Evolutionary conservation across 1,140 invertebrate species (phyloP), one percentile per base, ranked within the genome.

Genomic region (Bombus breviceps): DNA sequence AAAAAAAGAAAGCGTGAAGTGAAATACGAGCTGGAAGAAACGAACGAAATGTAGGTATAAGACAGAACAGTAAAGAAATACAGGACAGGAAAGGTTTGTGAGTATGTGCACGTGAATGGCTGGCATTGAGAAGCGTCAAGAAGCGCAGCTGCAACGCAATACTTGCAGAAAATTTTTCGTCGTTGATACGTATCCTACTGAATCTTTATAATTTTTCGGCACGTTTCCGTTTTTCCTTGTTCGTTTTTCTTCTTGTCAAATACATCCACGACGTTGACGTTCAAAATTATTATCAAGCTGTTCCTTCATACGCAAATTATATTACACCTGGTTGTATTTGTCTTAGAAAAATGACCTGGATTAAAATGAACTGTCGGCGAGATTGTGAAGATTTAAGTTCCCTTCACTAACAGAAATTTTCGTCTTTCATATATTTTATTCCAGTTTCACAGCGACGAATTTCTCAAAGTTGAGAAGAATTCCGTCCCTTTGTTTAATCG

Each of bases 121-220:
- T 84, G 75, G 83, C 88, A 91, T 92, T 92, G 86, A 90, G 73
- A 41, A 88, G 85, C 85, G 69, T 64, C 66, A 66, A 74, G 76
- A 77, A 83, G 80, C 43, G 73, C 78, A 78, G 89, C 82, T 84
- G 82, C 82, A 71, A 9, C 47, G 82, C 37, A 28, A 64, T 77
- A 47, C 64, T 59, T 41, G 39, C 53, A 43, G 25, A 84, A 84
- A 84, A 84, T 79, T 62, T 84, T 79, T 66, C 64, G 3, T 62
- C 64, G 32, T 71, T 79, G n/a, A 78, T 71, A 69, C 37, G 28
- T 37, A 62, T 41, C 41, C 8, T 18, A 74, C 43, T 76, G 25
- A 22, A 10, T 71, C 37, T 74, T 57, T 64, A 1, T 18, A 34
- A 82, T 37, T 75, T 75, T n/a, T 53, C 18, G 22, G 0, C 64